Conservation (phyloP, 2,797 vertebrate species). For the Rallus crepitans region DNA sequence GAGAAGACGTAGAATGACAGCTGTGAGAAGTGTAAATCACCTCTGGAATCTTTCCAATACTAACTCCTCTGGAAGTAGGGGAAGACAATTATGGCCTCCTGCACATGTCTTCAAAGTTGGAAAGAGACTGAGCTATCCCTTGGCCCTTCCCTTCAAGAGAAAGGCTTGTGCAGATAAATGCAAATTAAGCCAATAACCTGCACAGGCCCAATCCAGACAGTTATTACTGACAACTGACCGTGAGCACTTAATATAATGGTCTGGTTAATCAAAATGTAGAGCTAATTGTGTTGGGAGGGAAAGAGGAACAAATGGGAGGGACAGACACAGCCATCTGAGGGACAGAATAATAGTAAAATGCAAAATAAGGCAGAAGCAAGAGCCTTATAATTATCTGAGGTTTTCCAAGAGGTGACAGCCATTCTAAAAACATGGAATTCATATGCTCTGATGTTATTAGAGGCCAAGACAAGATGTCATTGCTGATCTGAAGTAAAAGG, state of each 20-base stretch:
- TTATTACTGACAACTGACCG: background rate
- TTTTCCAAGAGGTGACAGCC: slow-evolving; percentile 44
- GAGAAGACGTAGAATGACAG: background rate
- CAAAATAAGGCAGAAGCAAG: slow-evolving; percentile 33
- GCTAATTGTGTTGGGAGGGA: slow-evolving; percentile 18
- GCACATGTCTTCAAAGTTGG: background rate
- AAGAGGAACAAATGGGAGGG: slow-evolving; percentile 6
- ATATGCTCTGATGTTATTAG: slow-evolving; percentile 40
- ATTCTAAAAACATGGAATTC: slow-evolving; percentile 38
- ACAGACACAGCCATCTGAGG: background rate
- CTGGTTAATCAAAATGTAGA: slow-evolving; percentile 28
- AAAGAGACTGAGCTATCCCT: background rate
- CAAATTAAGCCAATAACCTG: slow-evolving; percentile 15
- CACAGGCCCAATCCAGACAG: background rate
- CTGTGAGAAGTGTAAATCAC: background rate
- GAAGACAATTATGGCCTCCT: background rate
- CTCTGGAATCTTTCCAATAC: background rate
- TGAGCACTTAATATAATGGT: background rate
- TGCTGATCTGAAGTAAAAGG: slow-evolving; percentile 50
- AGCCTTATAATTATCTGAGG: slow-evolving; percentile 27
- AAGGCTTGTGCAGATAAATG: background rate
- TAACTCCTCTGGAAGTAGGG: background rate
- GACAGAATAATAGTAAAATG: slow-evolving; percentile 27
- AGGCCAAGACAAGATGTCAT: slow-evolving; percentile 31
- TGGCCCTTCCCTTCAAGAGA: background rate